phyloP scores from a whole-genome alignment of 2,888 invertebrate species.

The Venustoraphidia nigricollis region DNA sequence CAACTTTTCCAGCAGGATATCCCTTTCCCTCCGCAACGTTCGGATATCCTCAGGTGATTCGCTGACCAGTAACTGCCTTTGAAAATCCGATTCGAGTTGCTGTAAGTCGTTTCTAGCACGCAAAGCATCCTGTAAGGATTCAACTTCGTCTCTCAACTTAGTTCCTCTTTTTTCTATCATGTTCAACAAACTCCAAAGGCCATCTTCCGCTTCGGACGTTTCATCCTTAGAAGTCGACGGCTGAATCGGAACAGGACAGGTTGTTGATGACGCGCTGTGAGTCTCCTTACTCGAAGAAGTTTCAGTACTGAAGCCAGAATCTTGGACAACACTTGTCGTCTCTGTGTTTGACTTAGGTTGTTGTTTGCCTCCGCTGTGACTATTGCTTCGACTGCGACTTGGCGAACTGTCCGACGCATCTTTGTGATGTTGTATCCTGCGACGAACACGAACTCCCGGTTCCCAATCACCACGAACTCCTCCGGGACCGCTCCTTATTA shows the following conservation, averaged over 20 bases:
- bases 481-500: slow-evolving; percentile 12
- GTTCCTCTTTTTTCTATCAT: slow-evolving; percentile 69
- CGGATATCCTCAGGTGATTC: slow-evolving; percentile 38
- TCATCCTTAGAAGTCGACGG: slow-evolving; percentile 20
- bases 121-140: slow-evolving; percentile 41
- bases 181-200: slow-evolving; percentile 72
- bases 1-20: slow-evolving; percentile 55
- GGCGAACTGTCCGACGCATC: slow-evolving; percentile 22
- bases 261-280: slow-evolving; percentile 53
- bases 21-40: slow-evolving; percentile 54
- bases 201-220: slow-evolving; percentile 51
- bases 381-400: slow-evolving; percentile 47
- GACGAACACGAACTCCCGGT: slow-evolving; percentile 60
- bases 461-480: slow-evolving; percentile 56
- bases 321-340: slow-evolving; percentile 48
- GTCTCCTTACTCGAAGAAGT: slow-evolving; percentile 70
- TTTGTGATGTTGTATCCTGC: slow-evolving; percentile 21
- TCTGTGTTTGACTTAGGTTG: slow-evolving; percentile 43
- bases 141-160: slow-evolving; percentile 38
- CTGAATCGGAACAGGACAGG: slow-evolving; percentile 29
- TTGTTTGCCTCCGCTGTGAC: slow-evolving; percentile 41
- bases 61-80: slow-evolving; percentile 22
- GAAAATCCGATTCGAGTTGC: slow-evolving; percentile 20
- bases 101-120: slow-evolving; percentile 18
- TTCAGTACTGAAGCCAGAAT: slow-evolving; percentile 84